phyloP scores from a whole-genome alignment of 2,888 invertebrate species.

The Apotomis turbidana region DNA sequence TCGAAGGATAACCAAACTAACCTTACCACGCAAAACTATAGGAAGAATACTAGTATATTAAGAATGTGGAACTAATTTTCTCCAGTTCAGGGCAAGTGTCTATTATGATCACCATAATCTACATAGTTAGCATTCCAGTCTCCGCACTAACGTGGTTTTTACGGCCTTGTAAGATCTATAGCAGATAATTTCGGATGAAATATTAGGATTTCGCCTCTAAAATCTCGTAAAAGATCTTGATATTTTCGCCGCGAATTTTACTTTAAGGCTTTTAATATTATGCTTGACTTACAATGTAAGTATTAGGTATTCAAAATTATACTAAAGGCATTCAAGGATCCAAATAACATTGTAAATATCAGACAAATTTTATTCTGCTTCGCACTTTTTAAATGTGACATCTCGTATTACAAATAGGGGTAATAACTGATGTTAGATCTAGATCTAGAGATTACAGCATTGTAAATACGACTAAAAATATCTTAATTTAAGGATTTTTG shows the following conservation, averaged over 20 bases:
- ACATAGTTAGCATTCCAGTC: conserved; percentile 1
- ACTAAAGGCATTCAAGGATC: neutral
- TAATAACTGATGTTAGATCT: too few species aligned
- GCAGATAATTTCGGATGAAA: conserved; percentile 28
- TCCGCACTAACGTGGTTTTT: conserved; percentile 4
- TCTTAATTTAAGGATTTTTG: too few species aligned
- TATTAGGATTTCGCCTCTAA: conserved; percentile 22
- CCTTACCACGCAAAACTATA: too few species aligned
- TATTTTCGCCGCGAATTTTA: conserved; percentile 10
- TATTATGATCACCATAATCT: conserved; percentile 6
- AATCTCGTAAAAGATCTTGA: conserved; percentile 13
- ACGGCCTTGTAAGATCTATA: conserved; percentile 23
- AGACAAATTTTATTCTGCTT: neutral
- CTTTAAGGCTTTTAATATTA: neutral
- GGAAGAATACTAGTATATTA: too few species aligned
- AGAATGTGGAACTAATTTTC: neutral
- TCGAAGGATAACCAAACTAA: too few species aligned
- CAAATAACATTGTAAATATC: neutral
- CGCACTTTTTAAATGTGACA: neutral
- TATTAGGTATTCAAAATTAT: neutral
- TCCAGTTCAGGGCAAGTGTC: neutral
- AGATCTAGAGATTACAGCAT: too few species aligned
- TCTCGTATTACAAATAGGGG: too few species aligned
- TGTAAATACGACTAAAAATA: too few species aligned
- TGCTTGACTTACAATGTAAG: neutral